These are phyloP conservation scores for Neosilurus mollespiculum DNA, from an alignment of 2,797 vertebrate species.

Conservation along the genomic window DNA sequence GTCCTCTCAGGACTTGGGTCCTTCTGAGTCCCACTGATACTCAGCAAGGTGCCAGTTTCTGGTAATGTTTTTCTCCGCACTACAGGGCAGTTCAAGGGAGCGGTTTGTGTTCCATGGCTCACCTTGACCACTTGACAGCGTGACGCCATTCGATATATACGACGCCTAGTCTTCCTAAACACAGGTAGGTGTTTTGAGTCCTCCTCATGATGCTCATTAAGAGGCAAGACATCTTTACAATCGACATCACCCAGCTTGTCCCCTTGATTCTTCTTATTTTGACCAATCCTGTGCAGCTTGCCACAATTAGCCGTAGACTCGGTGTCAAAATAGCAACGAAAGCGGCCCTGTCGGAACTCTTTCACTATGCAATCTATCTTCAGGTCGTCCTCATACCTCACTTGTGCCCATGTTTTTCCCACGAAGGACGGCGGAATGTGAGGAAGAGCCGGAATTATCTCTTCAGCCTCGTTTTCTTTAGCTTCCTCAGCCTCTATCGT, in stretches of 20 bases:
- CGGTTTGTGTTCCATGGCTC: conserved; percentile 84
- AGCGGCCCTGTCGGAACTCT: conserved; percentile 81
- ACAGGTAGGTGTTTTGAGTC: conserved; percentile 58
- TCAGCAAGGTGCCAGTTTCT: conserved; percentile 55
- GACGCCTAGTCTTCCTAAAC: conserved; percentile 41
- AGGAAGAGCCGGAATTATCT: conserved; percentile 77
- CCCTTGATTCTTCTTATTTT: conserved; percentile 61
- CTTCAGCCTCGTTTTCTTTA: conserved; percentile 64
- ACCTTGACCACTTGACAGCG: conserved; percentile 82
- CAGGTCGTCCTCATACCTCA: conserved; percentile 84
- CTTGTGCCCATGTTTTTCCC: conserved; percentile 85
- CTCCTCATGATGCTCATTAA: conserved; percentile 65
- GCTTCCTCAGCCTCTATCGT: conserved; percentile 36
- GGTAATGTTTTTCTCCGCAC: conserved; percentile 68
- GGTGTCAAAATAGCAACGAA: conserved; percentile 83
- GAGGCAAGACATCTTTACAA: conserved; percentile 60
- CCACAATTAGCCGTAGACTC: conserved; percentile 74
- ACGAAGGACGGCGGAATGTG: conserved; percentile 83
- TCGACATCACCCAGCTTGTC: conserved; percentile 36
- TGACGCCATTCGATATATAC: conserved; percentile 48
- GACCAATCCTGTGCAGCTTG: conserved; percentile 56
- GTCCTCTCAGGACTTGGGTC: conserved; percentile 70
- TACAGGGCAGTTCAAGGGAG: conserved; percentile 69
- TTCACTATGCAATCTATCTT: conserved; percentile 81
- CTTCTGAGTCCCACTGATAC: conserved; percentile 47